These are phyloP conservation scores for Cygnus buccinator DNA, from an alignment of 2,113 vertebrate genomes.

Conservation along the genomic window DNA sequence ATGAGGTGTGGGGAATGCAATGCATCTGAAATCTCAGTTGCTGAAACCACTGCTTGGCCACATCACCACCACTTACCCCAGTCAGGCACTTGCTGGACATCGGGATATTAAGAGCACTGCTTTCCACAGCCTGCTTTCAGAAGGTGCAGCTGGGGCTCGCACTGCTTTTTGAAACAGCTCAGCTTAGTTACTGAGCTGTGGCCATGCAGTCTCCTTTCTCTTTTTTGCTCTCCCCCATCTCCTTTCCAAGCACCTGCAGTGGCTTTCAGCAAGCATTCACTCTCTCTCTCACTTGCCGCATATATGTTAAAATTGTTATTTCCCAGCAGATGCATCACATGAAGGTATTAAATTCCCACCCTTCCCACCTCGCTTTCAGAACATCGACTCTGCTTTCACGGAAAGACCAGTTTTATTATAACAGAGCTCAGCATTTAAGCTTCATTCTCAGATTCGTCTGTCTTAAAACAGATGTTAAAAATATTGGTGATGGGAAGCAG, in stretches of 20 bases:
- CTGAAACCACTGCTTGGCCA: neutral
- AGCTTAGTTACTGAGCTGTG: neutral
- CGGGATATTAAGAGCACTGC: neutral
- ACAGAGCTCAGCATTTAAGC: neutral
- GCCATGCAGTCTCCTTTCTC: neutral
- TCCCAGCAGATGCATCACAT: neutral
- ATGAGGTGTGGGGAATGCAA: accelerated
- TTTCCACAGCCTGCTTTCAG: neutral
- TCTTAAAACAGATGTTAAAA: neutral
- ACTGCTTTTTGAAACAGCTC: neutral
- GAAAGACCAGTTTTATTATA: neutral
- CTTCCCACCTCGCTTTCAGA: neutral
- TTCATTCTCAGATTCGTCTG: neutral
- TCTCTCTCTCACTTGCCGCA: neutral
- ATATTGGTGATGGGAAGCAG: neutral
- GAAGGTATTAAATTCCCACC: neutral
- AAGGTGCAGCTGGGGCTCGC: neutral
- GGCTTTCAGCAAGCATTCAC: neutral
- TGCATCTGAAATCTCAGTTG: accelerated
- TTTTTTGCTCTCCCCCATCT: neutral
- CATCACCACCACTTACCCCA: neutral
- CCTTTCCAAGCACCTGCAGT: neutral
- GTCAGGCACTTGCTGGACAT: neutral
- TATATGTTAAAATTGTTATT: neutral
- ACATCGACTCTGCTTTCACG: neutral